Base-by-base conservation (phyloP, 1,140 invertebrate species). In the Macrosteles quadrilineatus region DNA sequence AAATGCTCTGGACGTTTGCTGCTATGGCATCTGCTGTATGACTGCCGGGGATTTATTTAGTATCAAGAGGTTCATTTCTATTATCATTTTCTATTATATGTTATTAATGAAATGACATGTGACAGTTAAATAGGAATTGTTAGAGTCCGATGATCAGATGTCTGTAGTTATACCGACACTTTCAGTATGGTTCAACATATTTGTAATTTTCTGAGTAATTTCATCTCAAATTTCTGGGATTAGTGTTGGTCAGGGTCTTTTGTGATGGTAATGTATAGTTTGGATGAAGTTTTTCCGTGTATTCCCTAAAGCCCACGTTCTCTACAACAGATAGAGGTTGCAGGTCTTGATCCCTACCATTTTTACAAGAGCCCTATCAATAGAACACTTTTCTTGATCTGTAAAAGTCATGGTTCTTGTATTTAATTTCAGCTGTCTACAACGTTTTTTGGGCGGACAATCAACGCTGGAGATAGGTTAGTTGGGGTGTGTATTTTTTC, bases 291-390 rank as follows among this genome's bases (percentile, higher is more conserved):
- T 29, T 53, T 64, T 70, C 31, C 0, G 36, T 64, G 14, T 53
- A 70, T 2, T 70, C 68, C 14, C 29, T 30, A 27, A 70, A 70
- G 17, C 68, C 68, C 21, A 21, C 21, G 21, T 70, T 70, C 3
- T 70, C 59, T 12, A 70, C 59, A n/a, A 70, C 14, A 1, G 59
- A 70, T 1, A 70, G 27, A 21, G 68, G 68, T 1, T 70, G 68
- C 31, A 64, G 62, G 21, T 14, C 43, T 19, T 40, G n/a, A n/a
- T 62, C 3, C 36, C 43, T 69, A 69, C n/a, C 17, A 2, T 9
- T 59, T 59, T 31, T 6, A 29, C 23, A 23, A 59, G 55, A 59
- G 55, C 55, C 12, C 29, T 59, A 59, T 59, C 23, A 31, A 53
- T 19, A 14, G 32, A 36, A 36, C 4, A 6, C 14, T 36, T 36